Base-by-base conservation (phyloP, 2,113 vertebrate species). In the Tragelaphus buxtoni region DNA sequence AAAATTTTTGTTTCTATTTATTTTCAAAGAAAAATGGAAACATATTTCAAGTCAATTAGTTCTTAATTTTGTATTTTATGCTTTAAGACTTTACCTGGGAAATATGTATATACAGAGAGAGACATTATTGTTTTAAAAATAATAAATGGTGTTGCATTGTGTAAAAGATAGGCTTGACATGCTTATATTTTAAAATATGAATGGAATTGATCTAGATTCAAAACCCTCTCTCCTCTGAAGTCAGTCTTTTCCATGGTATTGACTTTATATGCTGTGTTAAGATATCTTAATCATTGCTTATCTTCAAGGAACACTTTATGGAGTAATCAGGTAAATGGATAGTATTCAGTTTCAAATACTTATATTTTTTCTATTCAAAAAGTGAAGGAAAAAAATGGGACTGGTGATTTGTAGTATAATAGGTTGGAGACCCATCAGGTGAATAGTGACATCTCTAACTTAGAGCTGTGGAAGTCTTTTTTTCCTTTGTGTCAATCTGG, bases 261-360 rank as follows among this genome's bases (percentile, higher is more conserved):
- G 92, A 98, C 97, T 98, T 85, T 97, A 96, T 91, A 82, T 98
- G 81, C 79, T 97, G 24, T 92, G 77, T 98, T 96, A 97, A 97
- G 96, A 89, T 98, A 95, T 97, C 65, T 56, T 98, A 98, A 98
- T 93, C 96, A 26, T 95, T 98, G 95, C 9, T 83, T 88, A 53
- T 96, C 80, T 58, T 81, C 26, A 96, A 97, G 79, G 69, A 1
- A 0, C 90, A 96, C 95, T 96, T 98, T 97, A 97, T 98, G 95
- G 94, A 98, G 97, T 98, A 97, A 93, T 98, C 98, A 97, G 91
- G 60, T 96, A 98, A 98, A 98, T 97, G 91, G 91, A 91, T 96
- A 96, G 26, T 96, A 80, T 97, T 98, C 86, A 77, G 14, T 98
- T 98, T 98, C 98, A 97, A 97, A 88, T 96, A 79, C 74, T 82